phyloP scores from a whole-genome alignment of 1,140 invertebrate species.

The Drosophila mojavensis region DNA sequence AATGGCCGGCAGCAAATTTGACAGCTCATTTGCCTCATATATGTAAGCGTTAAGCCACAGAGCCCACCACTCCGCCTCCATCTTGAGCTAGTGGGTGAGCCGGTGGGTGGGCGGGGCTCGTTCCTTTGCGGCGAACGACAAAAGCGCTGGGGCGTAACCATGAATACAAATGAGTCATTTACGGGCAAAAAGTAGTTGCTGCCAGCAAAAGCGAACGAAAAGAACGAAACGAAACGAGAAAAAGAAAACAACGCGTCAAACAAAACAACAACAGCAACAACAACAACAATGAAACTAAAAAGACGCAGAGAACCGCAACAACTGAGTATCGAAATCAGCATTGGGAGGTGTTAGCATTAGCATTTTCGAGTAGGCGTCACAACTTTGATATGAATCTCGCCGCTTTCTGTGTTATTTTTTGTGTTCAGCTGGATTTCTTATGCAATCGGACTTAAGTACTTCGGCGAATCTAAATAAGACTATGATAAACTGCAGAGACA shows the following conservation, averaged over 20 bases:
- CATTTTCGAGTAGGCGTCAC: constrained; percentile 2
- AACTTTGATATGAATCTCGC: constrained; percentile 1
- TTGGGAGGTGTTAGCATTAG: not conserved
- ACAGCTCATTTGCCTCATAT: constrained; percentile 37
- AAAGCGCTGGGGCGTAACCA: constrained; percentile 41
- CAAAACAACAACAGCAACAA: constrained; percentile 5
- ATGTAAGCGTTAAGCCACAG: constrained; percentile 2
- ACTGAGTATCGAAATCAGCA: constrained; percentile 10
- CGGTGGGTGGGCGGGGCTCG: not conserved
- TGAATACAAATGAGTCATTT: constrained; percentile 52
- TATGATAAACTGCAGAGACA: too few relatives aligned
- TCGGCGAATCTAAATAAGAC: not conserved
- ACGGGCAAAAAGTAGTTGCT: constrained; percentile 41
- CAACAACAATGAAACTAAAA: not conserved
- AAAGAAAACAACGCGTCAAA: constrained; percentile 1
- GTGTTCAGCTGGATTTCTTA: not conserved
- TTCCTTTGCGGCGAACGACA: constrained; percentile 8
- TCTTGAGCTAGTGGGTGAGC: too few relatives aligned
- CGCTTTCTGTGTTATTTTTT: too few relatives aligned
- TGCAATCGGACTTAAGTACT: not conserved
- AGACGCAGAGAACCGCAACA: not conserved
- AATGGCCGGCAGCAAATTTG: constrained; percentile 38
- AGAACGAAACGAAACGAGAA: too few relatives aligned
- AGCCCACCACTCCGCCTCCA: not conserved
- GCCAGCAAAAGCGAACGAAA: not conserved